Evolutionary conservation across 2,113 vertebrate genomes (phyloP).

Genomic region (Hyaena hyaena): DNA sequence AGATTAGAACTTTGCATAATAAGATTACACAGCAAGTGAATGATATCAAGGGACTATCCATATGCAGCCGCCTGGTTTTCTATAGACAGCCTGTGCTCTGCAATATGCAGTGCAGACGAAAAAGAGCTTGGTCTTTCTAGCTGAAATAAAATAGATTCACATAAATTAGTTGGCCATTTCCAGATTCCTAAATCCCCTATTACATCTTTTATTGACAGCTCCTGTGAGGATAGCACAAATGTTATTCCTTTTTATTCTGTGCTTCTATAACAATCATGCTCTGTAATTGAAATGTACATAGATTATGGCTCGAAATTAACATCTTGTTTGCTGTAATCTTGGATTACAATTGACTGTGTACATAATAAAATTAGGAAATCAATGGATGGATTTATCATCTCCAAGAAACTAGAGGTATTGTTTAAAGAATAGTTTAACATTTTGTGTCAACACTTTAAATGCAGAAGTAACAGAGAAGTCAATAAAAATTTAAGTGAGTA

Average conservation of each 20-base stretch:
- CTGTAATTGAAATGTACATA: slow-evolving; percentile 87
- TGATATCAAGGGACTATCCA: slow-evolving; percentile 99
- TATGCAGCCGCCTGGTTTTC: slow-evolving; percentile 99
- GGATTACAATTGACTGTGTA: slow-evolving; percentile 93
- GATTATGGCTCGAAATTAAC: slow-evolving; percentile 93
- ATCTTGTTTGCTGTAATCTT: slow-evolving; percentile 94
- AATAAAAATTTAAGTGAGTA: slow-evolving; percentile 67
- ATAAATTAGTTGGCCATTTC: slow-evolving; percentile 94
- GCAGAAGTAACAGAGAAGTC: slow-evolving; percentile 64
- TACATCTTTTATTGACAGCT: slow-evolving; percentile 93
- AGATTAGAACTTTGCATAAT: slow-evolving; percentile 99
- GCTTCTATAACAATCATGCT: slow-evolving; percentile 82
- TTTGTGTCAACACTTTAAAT: slow-evolving; percentile 75
- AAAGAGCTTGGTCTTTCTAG: slow-evolving; percentile 89
- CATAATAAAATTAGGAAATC: slow-evolving; percentile 91
- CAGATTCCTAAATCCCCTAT: slow-evolving; percentile 94
- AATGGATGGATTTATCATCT: slow-evolving; percentile 83
- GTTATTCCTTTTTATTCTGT: slow-evolving; percentile 87
- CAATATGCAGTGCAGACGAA: slow-evolving; percentile 89
- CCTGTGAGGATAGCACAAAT: slow-evolving; percentile 89
- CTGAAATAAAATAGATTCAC: slow-evolving; percentile 93
- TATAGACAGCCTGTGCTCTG: slow-evolving; percentile 89
- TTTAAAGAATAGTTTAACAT: slow-evolving; percentile 78
- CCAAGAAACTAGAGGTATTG: slow-evolving; percentile 78
- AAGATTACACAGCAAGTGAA: slow-evolving; percentile 99